Percentiles rank a stretch among this genome's conserved stretches.
These are phyloP conservation scores for Anableps anableps DNA, from an alignment of 2,797 vertebrate genomes.

Conservation along the genomic window DNA sequence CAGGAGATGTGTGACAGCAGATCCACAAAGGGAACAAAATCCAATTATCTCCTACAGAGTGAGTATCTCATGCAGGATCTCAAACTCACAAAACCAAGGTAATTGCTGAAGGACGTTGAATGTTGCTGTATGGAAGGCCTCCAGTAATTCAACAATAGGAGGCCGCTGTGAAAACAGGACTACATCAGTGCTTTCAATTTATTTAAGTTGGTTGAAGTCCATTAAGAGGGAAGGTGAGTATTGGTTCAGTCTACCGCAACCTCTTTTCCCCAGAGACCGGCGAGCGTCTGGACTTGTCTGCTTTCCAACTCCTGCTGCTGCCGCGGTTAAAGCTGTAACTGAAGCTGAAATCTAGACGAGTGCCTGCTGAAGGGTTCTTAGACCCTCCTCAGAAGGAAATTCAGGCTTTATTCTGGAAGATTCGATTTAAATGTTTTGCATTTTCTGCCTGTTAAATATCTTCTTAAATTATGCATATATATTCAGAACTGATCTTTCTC, in stretches of 20 bases:
- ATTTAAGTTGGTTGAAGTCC: conserved; percentile 65
- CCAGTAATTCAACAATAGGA: conserved; percentile 62
- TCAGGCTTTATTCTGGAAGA: not conserved
- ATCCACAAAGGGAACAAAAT: conserved; percentile 72
- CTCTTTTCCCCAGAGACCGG: conserved; percentile 45
- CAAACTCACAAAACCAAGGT: conserved; percentile 52
- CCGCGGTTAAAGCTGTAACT: conserved; percentile 8
- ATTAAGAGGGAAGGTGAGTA: conserved; percentile 58
- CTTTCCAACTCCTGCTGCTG: conserved; percentile 34
- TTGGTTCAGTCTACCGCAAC: conserved; percentile 39
- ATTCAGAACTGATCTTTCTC: not conserved
- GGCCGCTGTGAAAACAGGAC: conserved; percentile 38
- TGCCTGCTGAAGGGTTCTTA: not conserved
- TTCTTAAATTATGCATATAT: not conserved
- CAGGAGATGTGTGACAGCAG: conserved; percentile 41
- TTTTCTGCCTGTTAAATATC: too few relatives aligned
- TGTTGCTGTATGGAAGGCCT: conserved; percentile 42
- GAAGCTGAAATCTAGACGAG: conserved; percentile 38
- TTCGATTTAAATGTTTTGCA: too few relatives aligned
- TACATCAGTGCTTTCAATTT: conserved; percentile 66
- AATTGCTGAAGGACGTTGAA: conserved; percentile 67
- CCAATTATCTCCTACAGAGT: conserved; percentile 67
- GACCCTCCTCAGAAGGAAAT: not conserved
- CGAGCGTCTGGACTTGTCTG: conserved; percentile 39
- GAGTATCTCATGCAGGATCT: conserved; percentile 59